Conservation (phyloP, 35 echinoderm and acorn worm genomes). For the Anneissia japonica region DNA sequence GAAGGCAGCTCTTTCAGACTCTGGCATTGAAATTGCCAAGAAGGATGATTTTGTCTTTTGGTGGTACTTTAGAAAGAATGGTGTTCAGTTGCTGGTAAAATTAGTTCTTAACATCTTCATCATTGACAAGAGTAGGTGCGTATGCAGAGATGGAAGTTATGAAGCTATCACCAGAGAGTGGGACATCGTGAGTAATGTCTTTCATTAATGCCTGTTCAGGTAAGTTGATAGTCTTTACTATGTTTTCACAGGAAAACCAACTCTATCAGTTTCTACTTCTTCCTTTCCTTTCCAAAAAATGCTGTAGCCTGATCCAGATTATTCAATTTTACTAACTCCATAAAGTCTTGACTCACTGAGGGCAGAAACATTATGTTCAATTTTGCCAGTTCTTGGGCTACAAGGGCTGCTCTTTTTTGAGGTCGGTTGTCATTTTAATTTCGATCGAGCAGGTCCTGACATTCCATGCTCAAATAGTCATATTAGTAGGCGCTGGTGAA, state of each 20-base stretch:
- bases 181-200: not conserved
- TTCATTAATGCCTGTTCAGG: not conserved
- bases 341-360: constrained; percentile 4
- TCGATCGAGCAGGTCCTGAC: constrained; percentile 1
- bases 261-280: not conserved
- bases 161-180: not conserved
- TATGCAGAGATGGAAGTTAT: not conserved
- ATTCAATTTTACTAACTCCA: not conserved
- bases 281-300: not conserved
- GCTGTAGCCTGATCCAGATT: constrained; percentile 4
- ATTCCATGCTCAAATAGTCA: not conserved
- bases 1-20: not conserved
- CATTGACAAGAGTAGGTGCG: not conserved
- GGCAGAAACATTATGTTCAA: constrained; percentile 16
- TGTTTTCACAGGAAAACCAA: not conserved
- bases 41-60: not conserved
- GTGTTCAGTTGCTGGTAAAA: too few relatives aligned
- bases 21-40: constrained; percentile 16
- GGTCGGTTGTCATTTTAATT: too few relatives aligned
- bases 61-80: not conserved
- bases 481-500: too few relatives aligned
- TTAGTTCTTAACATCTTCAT: too few relatives aligned
- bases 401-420: too few relatives aligned
- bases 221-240: not conserved
- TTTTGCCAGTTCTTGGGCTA: not conserved